Conservation (phyloP, 2,113 vertebrate species). For the Hippocampus comes region DNA sequence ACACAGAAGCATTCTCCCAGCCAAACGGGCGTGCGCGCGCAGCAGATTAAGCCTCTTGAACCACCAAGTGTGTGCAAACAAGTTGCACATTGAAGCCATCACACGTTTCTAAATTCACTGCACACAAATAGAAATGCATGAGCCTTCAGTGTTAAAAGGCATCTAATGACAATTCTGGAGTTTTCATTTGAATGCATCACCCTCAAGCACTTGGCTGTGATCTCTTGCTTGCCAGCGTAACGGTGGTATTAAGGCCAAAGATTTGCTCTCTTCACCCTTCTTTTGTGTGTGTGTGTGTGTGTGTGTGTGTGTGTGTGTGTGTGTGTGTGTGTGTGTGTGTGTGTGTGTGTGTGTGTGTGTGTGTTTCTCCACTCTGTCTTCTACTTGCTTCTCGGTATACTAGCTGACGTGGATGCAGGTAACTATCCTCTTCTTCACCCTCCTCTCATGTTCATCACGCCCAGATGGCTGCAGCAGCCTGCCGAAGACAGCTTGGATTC, state of each 20-base stretch:
- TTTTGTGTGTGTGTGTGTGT: neutral
- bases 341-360: neutral
- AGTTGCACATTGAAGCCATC: neutral
- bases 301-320: neutral
- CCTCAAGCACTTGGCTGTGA: neutral
- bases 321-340: neutral
- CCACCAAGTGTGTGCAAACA: neutral
- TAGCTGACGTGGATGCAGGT: constrained; percentile 99
- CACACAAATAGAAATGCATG: neutral
- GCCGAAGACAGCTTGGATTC: constrained; percentile 3
- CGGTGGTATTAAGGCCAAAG: neutral
- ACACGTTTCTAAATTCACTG: neutral
- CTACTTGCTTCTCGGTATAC: constrained; percentile 55
- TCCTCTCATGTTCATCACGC: neutral
- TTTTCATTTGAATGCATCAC: neutral
- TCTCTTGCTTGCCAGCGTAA: neutral
- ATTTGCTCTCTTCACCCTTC: neutral
- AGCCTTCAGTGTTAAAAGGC: neutral
- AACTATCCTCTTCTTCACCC: constrained; percentile 72
- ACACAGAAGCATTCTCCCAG: neutral
- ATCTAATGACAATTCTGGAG: no score
- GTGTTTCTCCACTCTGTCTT: neutral
- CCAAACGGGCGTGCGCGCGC: neutral
- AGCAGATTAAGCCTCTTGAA: neutral
- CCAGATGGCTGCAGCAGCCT: neutral